Conservation (phyloP, 2,797 vertebrate genomes). For the Scolopax rusticola region DNA sequence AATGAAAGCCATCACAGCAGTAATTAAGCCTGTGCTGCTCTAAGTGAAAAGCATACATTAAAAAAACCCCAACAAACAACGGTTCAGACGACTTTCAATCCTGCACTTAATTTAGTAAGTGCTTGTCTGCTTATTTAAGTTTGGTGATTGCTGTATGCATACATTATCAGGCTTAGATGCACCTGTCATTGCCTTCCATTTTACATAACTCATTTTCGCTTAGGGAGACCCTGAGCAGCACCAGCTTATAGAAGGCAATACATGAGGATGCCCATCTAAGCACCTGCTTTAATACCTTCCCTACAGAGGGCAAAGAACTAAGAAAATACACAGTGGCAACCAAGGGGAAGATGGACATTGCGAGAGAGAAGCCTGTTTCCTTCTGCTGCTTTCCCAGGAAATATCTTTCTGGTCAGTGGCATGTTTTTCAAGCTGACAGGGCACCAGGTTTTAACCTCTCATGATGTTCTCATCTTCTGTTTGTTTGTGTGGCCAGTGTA, state of each 20-base stretch:
- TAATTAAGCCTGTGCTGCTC: background rate
- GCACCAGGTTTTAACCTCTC: background rate
- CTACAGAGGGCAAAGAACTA: background rate
- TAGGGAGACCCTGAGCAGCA: background rate
- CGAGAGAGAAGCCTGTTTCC: background rate
- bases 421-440: background rate
- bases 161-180: background rate
- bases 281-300: background rate
- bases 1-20: conserved; percentile 6
- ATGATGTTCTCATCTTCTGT: background rate
- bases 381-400: background rate
- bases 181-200: background rate
- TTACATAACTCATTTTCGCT: background rate
- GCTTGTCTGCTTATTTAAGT: background rate
- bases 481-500: background rate
- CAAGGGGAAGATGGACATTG: background rate
- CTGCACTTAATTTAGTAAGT: background rate
- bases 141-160: background rate
- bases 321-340: background rate
- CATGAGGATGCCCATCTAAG: background rate
- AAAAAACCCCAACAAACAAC: background rate
- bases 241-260: background rate
- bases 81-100: background rate
- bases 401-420: background rate
- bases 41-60: conserved; percentile 30